Evolutionary conservation across 2,888 invertebrate genomes (phyloP), one percentile per base, ranked within the genome.

Genomic region (Diachrysia chrysitis): DNA sequence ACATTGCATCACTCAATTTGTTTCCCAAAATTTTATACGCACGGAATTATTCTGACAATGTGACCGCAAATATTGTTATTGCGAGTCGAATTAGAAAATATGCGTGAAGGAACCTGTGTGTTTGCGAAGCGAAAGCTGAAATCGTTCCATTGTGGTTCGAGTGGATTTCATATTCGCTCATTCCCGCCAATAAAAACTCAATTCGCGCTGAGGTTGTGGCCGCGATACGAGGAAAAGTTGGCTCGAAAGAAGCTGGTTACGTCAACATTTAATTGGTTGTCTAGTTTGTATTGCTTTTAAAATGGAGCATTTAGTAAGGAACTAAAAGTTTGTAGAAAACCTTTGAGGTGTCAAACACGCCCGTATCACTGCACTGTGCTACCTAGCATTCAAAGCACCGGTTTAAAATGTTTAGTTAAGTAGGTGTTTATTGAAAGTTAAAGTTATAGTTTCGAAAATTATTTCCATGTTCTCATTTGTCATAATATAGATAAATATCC

Each of bases 21-120:
- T 71, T 74, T 32, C 60, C 61, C 56, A 58, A 73, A 85, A 89
- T 85, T 87, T 83, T 85, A 76, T 81, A 90, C 87, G 88, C 90
- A 89, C 86, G 89, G 73, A 86, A 76, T 76, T 79, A 51, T 51
- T 76, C 67, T 79, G 77, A 84, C 83, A 85, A 83, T 83, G 71
- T 73, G 74, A 78, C 81, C 80, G 81, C 82, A 83, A 83, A 72
- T 62, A 73, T 65, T 81, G 68, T 77, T 85, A 82, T 78, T 78
- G 83, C 87, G 85, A 78, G 74, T 84, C 89, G 70, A 91, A 91
- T 91, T 78, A 62, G 60, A 83, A 68, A 76, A 81, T 86, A 84
- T 82, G 86, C 89, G 83, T 90, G 85, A 88, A 89, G 75, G 60
- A 66, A 59, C 62, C 75, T 58, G 54, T 55, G 25, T 14, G 55